Conservation (phyloP, 1,140 invertebrate species). For the Drosophila novamexicana region DNA sequence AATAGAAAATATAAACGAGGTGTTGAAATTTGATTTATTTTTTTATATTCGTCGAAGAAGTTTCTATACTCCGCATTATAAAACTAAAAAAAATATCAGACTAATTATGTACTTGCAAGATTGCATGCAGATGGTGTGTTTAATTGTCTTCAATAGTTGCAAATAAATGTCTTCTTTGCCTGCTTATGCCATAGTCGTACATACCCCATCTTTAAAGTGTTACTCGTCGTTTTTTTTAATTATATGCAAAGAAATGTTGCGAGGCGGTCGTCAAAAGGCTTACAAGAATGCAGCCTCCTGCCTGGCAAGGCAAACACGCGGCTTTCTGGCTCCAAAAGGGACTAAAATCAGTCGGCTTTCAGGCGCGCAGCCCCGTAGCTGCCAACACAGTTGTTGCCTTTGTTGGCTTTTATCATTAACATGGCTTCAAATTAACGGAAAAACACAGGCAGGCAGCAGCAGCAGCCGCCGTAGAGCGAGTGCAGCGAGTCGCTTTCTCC, state of each 20-base stretch:
- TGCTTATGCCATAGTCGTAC: background rate
- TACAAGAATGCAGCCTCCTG: constrained; percentile 33
- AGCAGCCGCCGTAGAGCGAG: background rate
- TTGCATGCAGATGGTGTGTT: too few species aligned
- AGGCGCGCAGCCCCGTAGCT: constrained; percentile 25
- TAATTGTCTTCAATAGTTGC: too few species aligned
- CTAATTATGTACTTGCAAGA: too few species aligned
- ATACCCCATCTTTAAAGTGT: background rate
- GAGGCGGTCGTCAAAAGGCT: constrained; percentile 70
- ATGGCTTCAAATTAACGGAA: constrained; percentile 68
- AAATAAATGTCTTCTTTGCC: too few species aligned
- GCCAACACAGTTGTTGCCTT: constrained; percentile 38
- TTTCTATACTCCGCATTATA: too few species aligned
- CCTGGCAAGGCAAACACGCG: constrained; percentile 40
- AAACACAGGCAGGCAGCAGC: constrained; percentile 22
- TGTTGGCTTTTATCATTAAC: constrained; percentile 79
- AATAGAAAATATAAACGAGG: background rate
- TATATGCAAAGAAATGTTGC: constrained; percentile 74
- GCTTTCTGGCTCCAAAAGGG: constrained; percentile 45
- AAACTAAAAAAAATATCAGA: too few species aligned
- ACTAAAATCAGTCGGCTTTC: constrained; percentile 66
- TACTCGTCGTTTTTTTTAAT: constrained; percentile 59
- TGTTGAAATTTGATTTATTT: too few species aligned
- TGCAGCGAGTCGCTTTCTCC: constrained; percentile 18
- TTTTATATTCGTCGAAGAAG: too few species aligned